Percentiles rank a stretch among this genome's conserved stretches.
Evolutionary conservation across 2,797 vertebrate genomes (phyloP).

Genomic region (Pipistrellus kuhlii): DNA sequence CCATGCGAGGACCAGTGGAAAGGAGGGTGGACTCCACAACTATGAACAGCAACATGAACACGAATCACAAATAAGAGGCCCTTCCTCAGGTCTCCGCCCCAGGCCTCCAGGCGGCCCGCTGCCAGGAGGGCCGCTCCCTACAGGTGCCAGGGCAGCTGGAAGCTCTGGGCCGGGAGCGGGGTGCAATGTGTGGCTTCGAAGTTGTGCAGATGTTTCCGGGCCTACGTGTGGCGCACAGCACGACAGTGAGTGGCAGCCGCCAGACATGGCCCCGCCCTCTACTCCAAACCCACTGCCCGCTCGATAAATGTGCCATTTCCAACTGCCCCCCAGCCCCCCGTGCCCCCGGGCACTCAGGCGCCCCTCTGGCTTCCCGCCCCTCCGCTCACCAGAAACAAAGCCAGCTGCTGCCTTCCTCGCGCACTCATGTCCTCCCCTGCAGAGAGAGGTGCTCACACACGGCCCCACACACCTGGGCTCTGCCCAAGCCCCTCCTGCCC

Average conservation of each 20-base stretch:
- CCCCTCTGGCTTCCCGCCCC: neutral
- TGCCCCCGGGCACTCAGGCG: neutral
- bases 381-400: constrained; percentile 93
- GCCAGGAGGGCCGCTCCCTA: constrained; percentile 73
- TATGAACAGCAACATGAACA: constrained; percentile 62
- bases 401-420: constrained; percentile 92
- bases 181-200: constrained; percentile 96
- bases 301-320: neutral
- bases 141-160: constrained; percentile 92
- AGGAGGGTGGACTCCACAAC: constrained; percentile 39
- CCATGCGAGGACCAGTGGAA: constrained; percentile 56
- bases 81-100: neutral
- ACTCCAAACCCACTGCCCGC: neutral
- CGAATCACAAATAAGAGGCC: constrained; percentile 25
- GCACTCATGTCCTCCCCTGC: constrained; percentile 93
- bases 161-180: constrained; percentile 92
- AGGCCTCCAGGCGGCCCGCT: neutral
- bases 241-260: neutral
- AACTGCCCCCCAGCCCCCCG: neutral
- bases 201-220: constrained; percentile 93
- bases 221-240: constrained; percentile 83
- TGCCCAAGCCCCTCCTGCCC: neutral
- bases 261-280: neutral
- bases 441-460: neutral
- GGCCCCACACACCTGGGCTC: neutral